Conservation (phyloP, 1,140 invertebrate species). For the Elysia chlorotica region DNA sequence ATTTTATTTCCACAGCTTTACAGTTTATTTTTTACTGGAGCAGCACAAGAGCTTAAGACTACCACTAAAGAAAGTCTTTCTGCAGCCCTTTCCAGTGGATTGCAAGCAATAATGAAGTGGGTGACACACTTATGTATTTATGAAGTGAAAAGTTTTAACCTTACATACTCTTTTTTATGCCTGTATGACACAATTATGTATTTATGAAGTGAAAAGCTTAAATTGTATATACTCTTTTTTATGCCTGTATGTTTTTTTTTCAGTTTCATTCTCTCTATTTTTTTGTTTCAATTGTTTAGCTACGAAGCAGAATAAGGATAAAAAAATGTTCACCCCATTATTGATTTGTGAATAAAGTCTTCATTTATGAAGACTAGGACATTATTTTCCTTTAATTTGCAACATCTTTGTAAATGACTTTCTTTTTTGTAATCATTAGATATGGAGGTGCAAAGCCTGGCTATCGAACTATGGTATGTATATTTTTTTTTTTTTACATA, state of each 20-base stretch:
- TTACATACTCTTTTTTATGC: too few relatives aligned
- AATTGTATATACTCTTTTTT: background rate
- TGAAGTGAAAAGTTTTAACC: too few relatives aligned
- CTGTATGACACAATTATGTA: background rate
- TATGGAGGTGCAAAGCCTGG: slow-evolving; percentile 77
- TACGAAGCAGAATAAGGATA: background rate
- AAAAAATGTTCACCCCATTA: background rate
- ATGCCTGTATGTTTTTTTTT: background rate
- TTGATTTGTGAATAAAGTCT: background rate
- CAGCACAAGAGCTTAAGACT: slow-evolving; percentile 55
- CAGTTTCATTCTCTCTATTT: background rate
- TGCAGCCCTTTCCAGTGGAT: slow-evolving; percentile 31
- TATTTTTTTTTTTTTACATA: slow-evolving; percentile 20
- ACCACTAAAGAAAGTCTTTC: slow-evolving; percentile 19
- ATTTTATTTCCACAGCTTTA: slow-evolving; percentile 57
- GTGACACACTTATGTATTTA: too few relatives aligned
- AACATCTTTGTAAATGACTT: slow-evolving; percentile 5
- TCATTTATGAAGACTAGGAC: background rate
- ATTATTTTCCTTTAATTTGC: background rate
- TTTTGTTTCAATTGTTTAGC: background rate
- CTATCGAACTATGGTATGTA: slow-evolving; percentile 74
- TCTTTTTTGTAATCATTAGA: too few relatives aligned
- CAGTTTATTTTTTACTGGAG: slow-evolving; percentile 72
- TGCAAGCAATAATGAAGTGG: slow-evolving; percentile 35
- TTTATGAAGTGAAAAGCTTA: background rate